A percentile compares a stretch with the other conserved stretches of the same genome.
Evolutionary conservation across 2,888 invertebrate genomes (phyloP).

Genomic region (Andrena flavipes): DNA sequence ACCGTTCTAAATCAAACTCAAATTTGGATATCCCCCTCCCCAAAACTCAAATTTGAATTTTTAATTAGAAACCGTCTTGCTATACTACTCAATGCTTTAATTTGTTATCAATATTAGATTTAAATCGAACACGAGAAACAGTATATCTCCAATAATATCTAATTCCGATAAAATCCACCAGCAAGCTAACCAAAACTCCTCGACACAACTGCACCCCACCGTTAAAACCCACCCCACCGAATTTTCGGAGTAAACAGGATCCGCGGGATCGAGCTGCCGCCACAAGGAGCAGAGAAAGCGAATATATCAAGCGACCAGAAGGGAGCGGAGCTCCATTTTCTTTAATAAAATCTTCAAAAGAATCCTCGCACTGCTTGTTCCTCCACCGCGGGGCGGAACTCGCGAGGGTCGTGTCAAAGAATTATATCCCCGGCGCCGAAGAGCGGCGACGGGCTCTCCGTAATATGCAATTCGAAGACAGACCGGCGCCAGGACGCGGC

Average conservation of each 20-base stretch:
- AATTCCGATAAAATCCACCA: neutral
- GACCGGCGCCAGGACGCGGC: neutral
- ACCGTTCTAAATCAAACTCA: too few species aligned
- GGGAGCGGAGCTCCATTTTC: constrained; percentile 19
- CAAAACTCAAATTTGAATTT: too few species aligned
- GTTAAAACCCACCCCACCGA: constrained; percentile 1
- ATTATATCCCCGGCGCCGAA: constrained; percentile 24
- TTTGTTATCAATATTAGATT: too few species aligned
- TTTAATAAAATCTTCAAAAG: constrained; percentile 18
- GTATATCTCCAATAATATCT: neutral
- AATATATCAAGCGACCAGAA: constrained; percentile 37
- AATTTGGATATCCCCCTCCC: too few species aligned
- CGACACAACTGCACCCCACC: neutral
- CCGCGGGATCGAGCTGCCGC: neutral
- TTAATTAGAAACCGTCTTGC: too few species aligned
- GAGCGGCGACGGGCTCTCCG: neutral
- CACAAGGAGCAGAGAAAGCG: constrained; percentile 7
- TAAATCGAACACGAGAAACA: too few species aligned
- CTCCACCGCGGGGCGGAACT: constrained; percentile 10
- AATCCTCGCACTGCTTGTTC: constrained; percentile 28
- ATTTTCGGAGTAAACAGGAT: constrained; percentile 19
- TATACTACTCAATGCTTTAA: too few species aligned
- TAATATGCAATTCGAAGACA: constrained; percentile 11
- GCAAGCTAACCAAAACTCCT: neutral
- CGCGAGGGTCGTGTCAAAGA: constrained; percentile 14